Evolutionary conservation across 2,797 vertebrate species (phyloP).

Genomic region (Gymnothorax javanicus): DNA sequence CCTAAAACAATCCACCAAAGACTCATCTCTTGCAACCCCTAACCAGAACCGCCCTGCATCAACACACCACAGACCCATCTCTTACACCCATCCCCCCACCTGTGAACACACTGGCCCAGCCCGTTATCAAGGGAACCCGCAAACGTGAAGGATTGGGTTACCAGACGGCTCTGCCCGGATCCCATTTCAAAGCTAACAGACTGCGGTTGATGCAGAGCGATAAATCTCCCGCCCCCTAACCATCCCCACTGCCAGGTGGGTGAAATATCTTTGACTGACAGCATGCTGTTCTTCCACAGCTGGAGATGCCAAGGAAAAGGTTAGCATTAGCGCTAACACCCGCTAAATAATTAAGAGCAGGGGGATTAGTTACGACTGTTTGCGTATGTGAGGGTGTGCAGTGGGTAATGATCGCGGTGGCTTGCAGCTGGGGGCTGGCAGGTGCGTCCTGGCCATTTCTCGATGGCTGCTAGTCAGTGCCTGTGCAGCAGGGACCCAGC

Average conservation of each 20-base stretch:
- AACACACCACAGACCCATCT: slow-evolving; percentile 11
- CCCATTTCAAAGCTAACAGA: slow-evolving; percentile 6
- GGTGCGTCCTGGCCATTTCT: slow-evolving; percentile 28
- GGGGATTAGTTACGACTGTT: not conserved
- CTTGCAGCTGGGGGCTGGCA: not conserved
- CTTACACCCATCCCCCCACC: not conserved
- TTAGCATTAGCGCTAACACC: slow-evolving; percentile 12
- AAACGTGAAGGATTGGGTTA: not conserved
- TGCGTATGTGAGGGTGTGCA: not conserved
- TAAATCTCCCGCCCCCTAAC: slow-evolving; percentile 17
- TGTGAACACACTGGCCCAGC: not conserved
- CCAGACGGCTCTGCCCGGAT: not conserved
- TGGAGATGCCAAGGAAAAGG: slow-evolving; percentile 18
- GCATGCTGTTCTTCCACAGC: not conserved
- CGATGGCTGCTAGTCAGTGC: slow-evolving; percentile 36
- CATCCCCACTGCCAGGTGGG: not conserved
- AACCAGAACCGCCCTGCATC: not conserved
- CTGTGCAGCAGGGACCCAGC: slow-evolving; percentile 7
- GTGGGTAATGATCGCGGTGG: slow-evolving; percentile 9
- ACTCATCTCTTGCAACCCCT: not conserved
- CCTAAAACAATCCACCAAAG: slow-evolving; percentile 23
- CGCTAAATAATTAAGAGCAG: slow-evolving; percentile 32
- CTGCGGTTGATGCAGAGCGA: not conserved
- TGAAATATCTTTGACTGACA: slow-evolving; percentile 23
- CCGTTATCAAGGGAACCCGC: slow-evolving; percentile 8